Conservation (phyloP, 2,888 invertebrate genomes). For the Phengaris alcon region DNA sequence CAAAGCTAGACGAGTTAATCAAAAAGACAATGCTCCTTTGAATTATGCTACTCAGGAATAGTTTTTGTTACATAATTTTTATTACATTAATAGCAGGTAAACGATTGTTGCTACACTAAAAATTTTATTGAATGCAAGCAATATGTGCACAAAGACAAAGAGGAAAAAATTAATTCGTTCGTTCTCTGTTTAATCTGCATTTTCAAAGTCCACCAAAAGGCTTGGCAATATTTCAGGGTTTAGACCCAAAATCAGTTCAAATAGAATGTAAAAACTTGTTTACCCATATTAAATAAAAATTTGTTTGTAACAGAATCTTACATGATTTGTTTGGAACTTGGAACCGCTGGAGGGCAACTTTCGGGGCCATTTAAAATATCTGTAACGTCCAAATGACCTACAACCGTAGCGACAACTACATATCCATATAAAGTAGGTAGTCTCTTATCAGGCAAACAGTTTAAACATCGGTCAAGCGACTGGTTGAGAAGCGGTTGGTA, state of each 20-base stretch:
- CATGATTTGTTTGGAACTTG: neutral
- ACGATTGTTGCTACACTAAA: neutral
- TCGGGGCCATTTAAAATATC: constrained; percentile 7
- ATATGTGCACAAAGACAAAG: too few species aligned
- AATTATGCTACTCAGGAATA: neutral
- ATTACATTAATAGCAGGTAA: constrained; percentile 11
- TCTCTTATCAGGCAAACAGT: constrained; percentile 6
- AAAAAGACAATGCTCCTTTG: constrained; percentile 22
- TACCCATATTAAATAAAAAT: too few species aligned
- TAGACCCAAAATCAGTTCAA: too few species aligned
- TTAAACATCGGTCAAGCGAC: constrained; percentile 8
- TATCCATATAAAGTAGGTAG: neutral
- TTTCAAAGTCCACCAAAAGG: too few species aligned
- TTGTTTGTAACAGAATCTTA: neutral
- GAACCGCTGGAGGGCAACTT: neutral
- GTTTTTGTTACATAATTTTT: constrained; percentile 26
- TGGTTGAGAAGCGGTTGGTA: constrained; percentile 19
- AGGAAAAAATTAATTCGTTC: too few species aligned
- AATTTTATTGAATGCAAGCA: neutral
- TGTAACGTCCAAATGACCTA: constrained; percentile 12
- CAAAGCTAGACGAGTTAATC: constrained; percentile 26
- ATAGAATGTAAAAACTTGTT: too few species aligned
- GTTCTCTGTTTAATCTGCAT: too few species aligned
- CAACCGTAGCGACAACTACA: constrained; percentile 6
- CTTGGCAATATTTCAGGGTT: too few species aligned